A percentile compares a stretch with the other conserved stretches of the same genome.
Evolutionary conservation across 2,888 invertebrate genomes (phyloP).

Genomic region (Listrodromus nycthemerus): DNA sequence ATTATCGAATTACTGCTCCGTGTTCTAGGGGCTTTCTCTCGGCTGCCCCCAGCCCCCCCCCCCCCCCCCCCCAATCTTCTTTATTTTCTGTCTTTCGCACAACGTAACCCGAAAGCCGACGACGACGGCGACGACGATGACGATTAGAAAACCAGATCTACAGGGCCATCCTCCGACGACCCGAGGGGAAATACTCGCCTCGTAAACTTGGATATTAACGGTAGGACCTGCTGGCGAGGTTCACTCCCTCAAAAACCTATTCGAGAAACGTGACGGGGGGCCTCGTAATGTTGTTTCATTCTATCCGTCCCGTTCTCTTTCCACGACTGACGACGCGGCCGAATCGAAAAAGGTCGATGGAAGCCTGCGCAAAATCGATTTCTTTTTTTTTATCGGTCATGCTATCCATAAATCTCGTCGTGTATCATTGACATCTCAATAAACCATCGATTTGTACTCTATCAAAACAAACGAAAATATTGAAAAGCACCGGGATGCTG

Average conservation of each 20-base stretch:
- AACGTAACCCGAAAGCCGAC: conserved; percentile 22
- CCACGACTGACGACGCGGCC: not conserved
- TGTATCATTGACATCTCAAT: conserved; percentile 32
- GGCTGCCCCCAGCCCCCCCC: not conserved
- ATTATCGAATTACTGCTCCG: conserved; percentile 80
- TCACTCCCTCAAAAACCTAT: conserved; percentile 69
- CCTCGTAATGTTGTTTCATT: conserved; percentile 24
- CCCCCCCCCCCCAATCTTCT: conserved; percentile 16
- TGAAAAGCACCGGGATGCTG: not conserved
- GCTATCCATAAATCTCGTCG: conserved; percentile 9
- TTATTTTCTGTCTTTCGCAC: conserved; percentile 28
- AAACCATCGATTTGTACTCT: not conserved
- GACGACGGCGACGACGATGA: conserved; percentile 41
- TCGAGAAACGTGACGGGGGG: conserved; percentile 75
- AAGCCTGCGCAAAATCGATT: conserved; percentile 32
- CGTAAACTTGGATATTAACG: conserved; percentile 57
- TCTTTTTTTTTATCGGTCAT: conserved; percentile 22
- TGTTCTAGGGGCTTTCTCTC: conserved; percentile 41
- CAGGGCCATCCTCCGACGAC: conserved; percentile 26
- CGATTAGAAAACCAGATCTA: conserved; percentile 17
- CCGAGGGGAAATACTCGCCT: conserved; percentile 37
- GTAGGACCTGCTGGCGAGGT: conserved; percentile 61
- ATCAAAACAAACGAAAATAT: not conserved
- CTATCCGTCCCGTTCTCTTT: conserved; percentile 2
- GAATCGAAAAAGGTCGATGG: conserved; percentile 4